Evolutionary conservation across 1,140 invertebrate genomes (phyloP).

Genomic region (Stegodyphus dumicola): DNA sequence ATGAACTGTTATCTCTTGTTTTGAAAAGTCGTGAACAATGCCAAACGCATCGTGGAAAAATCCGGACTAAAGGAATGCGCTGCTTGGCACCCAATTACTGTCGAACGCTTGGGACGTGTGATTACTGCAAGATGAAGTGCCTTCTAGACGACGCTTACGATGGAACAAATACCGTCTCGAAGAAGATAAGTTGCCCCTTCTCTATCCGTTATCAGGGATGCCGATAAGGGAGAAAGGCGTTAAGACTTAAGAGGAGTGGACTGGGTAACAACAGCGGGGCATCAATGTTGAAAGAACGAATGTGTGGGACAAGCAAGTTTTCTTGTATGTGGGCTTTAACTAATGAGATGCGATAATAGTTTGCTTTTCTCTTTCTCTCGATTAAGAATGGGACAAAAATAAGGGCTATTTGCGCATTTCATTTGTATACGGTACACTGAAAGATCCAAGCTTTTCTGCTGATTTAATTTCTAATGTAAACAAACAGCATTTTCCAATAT

Average conservation of each 20-base stretch:
- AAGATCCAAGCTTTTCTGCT: too few relatives aligned
- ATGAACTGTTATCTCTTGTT: conserved; percentile 18
- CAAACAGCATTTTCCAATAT: too few relatives aligned
- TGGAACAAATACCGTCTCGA: conserved; percentile 32
- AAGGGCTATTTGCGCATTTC: too few relatives aligned
- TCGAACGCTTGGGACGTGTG: conserved; percentile 44
- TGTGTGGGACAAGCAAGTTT: too few relatives aligned
- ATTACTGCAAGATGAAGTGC: conserved; percentile 55
- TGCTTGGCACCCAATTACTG: conserved; percentile 42
- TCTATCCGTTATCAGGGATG: conserved; percentile 26
- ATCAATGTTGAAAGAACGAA: too few relatives aligned
- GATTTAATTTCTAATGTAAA: too few relatives aligned
- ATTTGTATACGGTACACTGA: too few relatives aligned
- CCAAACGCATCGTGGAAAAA: background rate
- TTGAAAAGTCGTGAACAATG: too few relatives aligned
- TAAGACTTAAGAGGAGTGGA: conserved; percentile 8
- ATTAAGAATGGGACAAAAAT: too few relatives aligned
- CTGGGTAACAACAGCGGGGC: too few relatives aligned
- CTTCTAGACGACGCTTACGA: background rate
- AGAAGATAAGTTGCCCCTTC: conserved; percentile 41
- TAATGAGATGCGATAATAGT: conserved; percentile 43
- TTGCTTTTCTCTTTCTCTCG: conserved; percentile 1
- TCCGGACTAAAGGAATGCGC: conserved; percentile 20
- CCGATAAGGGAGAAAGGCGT: conserved; percentile 36
- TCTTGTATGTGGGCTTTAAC: background rate